These are phyloP conservation scores for Erebia palarica DNA, from an alignment of 2,888 invertebrate genomes.

Conservation along the genomic window DNA sequence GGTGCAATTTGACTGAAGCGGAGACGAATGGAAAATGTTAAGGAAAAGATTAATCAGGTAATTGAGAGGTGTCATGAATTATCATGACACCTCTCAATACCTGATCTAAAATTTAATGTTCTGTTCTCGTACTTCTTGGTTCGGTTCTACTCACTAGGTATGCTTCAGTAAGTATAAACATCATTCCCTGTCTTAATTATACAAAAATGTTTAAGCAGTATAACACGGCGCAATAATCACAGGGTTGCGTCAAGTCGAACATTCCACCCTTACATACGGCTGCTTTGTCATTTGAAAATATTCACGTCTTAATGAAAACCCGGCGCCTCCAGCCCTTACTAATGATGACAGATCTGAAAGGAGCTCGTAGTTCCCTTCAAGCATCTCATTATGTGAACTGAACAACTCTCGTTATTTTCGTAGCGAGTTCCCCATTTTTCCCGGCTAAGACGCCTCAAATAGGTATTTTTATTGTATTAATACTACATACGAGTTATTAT, in stretches of 20 bases:
- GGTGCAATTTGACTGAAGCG: no score
- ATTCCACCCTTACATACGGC: constrained; percentile 43
- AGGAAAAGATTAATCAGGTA: no score
- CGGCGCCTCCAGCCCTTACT: constrained; percentile 67
- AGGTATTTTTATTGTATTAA: constrained; percentile 29
- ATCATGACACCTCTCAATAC: no score
- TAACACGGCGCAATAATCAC: constrained; percentile 44
- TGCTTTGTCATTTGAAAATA: constrained; percentile 65
- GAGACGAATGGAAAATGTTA: no score
- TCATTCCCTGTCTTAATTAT: background rate
- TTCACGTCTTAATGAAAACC: constrained; percentile 75
- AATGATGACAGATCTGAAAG: constrained; percentile 78
- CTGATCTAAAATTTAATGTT: no score
- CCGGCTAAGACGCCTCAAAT: constrained; percentile 24
- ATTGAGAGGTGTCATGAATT: no score
- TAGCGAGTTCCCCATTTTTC: constrained; percentile 37
- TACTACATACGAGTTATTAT: background rate
- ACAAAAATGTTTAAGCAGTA: background rate
- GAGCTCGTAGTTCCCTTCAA: constrained; percentile 59
- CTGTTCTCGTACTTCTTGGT: no score
- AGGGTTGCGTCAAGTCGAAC: constrained; percentile 53
- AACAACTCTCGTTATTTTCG: constrained; percentile 65
- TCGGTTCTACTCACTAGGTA: no score
- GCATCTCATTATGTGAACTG: constrained; percentile 70
- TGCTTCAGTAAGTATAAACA: no score